Percentiles rank a stretch among this genome's conserved stretches.
Evolutionary conservation across 2,888 invertebrate genomes (phyloP).

Genomic region (Antheraea assamensis): DNA sequence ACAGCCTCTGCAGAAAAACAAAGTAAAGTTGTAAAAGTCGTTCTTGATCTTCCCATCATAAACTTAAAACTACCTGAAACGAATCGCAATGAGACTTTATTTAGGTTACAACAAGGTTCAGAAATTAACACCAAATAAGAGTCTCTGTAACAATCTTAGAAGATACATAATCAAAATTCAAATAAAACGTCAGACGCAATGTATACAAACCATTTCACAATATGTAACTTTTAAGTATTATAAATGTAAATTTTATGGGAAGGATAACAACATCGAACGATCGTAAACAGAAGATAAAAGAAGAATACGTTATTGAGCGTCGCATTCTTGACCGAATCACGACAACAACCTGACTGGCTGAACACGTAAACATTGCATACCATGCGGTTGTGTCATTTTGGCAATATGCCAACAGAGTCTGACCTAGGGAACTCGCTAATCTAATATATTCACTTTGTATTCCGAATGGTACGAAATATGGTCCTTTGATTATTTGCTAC

Average conservation of each 20-base stretch:
- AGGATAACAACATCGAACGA: slow-evolving; percentile 22
- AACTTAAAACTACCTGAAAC: not conserved
- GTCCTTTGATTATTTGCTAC: not conserved
- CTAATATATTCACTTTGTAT: slow-evolving; percentile 32
- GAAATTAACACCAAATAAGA: not conserved
- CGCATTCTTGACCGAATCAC: slow-evolving; percentile 45
- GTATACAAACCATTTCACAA: slow-evolving; percentile 4
- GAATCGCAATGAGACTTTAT: not conserved
- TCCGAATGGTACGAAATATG: slow-evolving; percentile 13
- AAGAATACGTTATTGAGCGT: slow-evolving; percentile 37
- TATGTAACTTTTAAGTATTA: slow-evolving; percentile 16
- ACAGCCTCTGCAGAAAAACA: slow-evolving; percentile 61
- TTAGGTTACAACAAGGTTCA: not conserved
- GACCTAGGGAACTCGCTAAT: slow-evolving; percentile 69
- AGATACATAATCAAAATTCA: slow-evolving; percentile 3
- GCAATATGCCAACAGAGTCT: slow-evolving; percentile 60
- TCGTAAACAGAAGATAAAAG: slow-evolving; percentile 29
- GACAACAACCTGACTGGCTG: slow-evolving; percentile 55
- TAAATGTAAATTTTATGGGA: slow-evolving; percentile 14
- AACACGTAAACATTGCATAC: slow-evolving; percentile 73
- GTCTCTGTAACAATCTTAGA: not conserved
- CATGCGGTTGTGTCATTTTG: slow-evolving; percentile 71
- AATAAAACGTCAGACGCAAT: slow-evolving; percentile 14
- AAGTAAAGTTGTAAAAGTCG: not conserved
- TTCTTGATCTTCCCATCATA: not conserved